Percentiles rank a stretch among this genome's conserved stretches.
Conservation (phyloP, 2,797 vertebrate genomes). For the Hybognathus amarus region DNA sequence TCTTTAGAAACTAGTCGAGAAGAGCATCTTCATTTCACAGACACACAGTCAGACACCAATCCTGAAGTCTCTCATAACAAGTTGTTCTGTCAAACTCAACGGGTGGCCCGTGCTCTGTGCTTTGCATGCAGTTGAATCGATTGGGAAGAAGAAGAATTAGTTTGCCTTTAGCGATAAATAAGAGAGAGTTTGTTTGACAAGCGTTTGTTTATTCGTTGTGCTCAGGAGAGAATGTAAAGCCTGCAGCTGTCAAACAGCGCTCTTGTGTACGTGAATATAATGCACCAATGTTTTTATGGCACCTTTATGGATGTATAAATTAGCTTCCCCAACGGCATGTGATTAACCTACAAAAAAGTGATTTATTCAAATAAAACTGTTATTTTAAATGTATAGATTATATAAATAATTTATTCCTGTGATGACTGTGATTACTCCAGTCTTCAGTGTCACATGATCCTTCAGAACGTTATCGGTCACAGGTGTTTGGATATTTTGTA, state of each 20-base stretch:
- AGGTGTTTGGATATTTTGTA: neutral
- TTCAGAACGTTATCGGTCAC: neutral
- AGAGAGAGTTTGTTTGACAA: constrained; percentile 53
- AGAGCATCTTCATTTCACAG: constrained; percentile 15
- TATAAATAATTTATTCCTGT: neutral
- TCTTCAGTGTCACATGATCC: neutral
- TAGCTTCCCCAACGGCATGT: neutral
- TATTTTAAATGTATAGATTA: no score
- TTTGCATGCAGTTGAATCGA: constrained; percentile 42
- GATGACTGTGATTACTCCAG: neutral
- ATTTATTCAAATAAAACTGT: neutral
- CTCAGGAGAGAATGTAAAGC: constrained; percentile 41
- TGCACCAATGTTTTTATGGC: neutral
- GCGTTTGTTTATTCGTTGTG: constrained; percentile 42
- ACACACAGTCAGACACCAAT: constrained; percentile 32
- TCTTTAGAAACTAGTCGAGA: constrained; percentile 27
- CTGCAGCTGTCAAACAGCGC: constrained; percentile 9
- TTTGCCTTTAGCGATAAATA: constrained; percentile 50
- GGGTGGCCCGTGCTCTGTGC: constrained; percentile 10
- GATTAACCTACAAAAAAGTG: neutral
- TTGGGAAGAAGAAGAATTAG: constrained; percentile 47
- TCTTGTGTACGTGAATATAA: neutral
- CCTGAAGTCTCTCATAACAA: constrained; percentile 45
- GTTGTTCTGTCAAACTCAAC: constrained; percentile 37
- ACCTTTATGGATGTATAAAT: neutral